Evolutionary conservation across 1,140 invertebrate species (phyloP).

Genomic region (Habropoda laboriosa): DNA sequence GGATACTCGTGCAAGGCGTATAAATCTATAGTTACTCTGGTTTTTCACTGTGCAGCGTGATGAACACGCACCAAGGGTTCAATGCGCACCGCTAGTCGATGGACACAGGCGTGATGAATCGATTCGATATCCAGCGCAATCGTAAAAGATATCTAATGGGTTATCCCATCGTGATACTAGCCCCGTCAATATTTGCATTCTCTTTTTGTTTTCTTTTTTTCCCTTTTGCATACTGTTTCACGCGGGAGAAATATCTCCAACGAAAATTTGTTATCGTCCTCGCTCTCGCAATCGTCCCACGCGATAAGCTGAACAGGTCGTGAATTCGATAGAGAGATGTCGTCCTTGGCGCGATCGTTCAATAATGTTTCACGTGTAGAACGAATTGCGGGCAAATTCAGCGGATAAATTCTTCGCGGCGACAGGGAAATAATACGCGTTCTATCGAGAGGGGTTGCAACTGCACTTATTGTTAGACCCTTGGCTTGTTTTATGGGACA

Average conservation of each 20-base stretch:
- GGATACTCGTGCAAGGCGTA: constrained; percentile 26
- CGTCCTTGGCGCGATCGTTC: too few relatives aligned
- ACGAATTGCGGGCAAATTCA: constrained; percentile 4
- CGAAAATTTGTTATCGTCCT: not conserved
- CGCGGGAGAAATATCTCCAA: not conserved
- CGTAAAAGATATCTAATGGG: constrained; percentile 33
- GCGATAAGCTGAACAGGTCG: not conserved
- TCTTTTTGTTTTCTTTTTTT: too few relatives aligned
- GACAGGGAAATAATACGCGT: constrained; percentile 37
- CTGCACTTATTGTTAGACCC: constrained; percentile 32
- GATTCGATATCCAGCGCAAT: constrained; percentile 38
- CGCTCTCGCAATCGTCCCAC: too few relatives aligned
- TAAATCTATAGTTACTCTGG: constrained; percentile 36
- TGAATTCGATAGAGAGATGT: not conserved
- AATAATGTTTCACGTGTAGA: too few relatives aligned
- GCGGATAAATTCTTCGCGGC: constrained; percentile 21
- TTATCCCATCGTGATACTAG: too few relatives aligned
- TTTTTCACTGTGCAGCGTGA: constrained; percentile 20
- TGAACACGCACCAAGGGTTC: constrained; percentile 5
- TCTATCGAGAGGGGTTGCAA: constrained; percentile 37
- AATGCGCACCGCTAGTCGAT: not conserved
- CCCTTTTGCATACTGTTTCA: not conserved
- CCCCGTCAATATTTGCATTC: too few relatives aligned
- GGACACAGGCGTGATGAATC: constrained; percentile 43
- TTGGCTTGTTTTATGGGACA: constrained; percentile 54